Evolutionary conservation across 2,888 invertebrate genomes (phyloP), one percentile per base, ranked within the genome.

Genomic region (Cyrtodaria siliqua): DNA sequence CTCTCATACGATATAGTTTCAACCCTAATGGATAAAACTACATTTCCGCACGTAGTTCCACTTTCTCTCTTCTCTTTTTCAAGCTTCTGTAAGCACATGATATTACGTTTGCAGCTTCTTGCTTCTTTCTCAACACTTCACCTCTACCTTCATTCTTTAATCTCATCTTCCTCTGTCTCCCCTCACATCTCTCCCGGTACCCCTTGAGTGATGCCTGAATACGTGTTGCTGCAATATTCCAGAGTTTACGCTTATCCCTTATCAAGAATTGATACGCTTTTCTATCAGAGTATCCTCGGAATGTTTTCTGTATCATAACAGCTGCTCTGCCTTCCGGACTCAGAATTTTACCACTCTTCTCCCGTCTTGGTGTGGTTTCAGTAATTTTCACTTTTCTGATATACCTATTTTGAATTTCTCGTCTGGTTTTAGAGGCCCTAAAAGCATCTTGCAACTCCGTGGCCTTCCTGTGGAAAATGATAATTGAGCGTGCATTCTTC

Each of bases 371-470:
- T 20, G 75, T 72, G 27, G 38, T 44, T 12, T 68, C 49, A 14
- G 62, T 29, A 3, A 75, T 59, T 18, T 33, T n/a, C 0, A 23
- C 20, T 52, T 79, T 79, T 24, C 67, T 49, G 16, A 38, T 29
- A 24, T 72, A 49, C 33, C 79, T 57, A 16, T 75, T 50, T 27
- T 49, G 42, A 50, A 74, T 50, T 38, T 64, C 66, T 18, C 27
- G 50, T 24, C 79, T 68, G 8, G 55, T 47, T 29, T 27, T 42
- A 24, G 67, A 53, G n/a, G 50, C 79, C 64, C 57, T 75, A 33
- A 79, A 72, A 14, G 79, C 75, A n/a, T 27, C 69, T 52, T 79
- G 79, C 2, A 79, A 38, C 26, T 71, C 72, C 12, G 71, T 71
- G 9, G 75, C 75, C 24, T 69, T 75, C 50, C 42, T 75, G 56